Conservation (phyloP, 2,888 invertebrate species). For the Dynastes tityus region DNA sequence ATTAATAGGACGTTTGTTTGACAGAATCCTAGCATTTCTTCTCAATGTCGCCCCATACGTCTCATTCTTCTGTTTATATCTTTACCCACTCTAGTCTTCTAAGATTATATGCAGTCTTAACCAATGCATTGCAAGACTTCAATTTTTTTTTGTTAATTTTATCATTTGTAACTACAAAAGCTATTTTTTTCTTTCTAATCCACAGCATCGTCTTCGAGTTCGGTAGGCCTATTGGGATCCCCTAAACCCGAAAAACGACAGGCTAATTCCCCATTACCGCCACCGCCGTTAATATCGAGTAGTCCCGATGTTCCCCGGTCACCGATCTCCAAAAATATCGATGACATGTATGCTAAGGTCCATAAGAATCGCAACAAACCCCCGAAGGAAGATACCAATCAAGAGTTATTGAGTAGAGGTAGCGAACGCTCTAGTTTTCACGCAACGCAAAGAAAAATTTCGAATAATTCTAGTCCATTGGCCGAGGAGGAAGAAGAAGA, state of each 20-base stretch:
- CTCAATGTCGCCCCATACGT: too few species aligned
- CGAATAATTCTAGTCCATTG: conserved; percentile 51
- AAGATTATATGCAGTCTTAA: too few species aligned
- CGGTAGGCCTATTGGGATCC: conserved; percentile 73
- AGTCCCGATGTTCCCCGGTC: conserved; percentile 66
- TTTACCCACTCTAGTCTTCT: too few species aligned
- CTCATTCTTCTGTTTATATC: too few species aligned
- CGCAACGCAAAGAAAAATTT: conserved; percentile 59
- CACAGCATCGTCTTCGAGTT: conserved; percentile 79
- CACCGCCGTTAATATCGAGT: conserved; percentile 75
- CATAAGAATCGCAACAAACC: conserved; percentile 73
- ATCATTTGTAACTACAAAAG: too few species aligned
- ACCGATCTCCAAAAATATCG: conserved; percentile 75
- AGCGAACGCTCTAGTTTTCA: conserved; percentile 58
- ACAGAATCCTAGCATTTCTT: too few species aligned
- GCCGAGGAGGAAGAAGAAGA: conserved; percentile 35
- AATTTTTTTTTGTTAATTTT: too few species aligned
- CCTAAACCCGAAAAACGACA: conserved; percentile 93
- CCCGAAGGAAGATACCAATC: conserved; percentile 50
- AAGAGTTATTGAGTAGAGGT: conserved; percentile 37
- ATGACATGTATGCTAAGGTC: conserved; percentile 93
- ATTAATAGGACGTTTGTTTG: too few species aligned
- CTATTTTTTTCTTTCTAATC: too few species aligned
- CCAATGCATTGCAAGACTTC: too few species aligned
- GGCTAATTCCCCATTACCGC: conserved; percentile 91